Conservation (phyloP, 1,140 invertebrate genomes). For the Pseudomyrmex gracilis region DNA sequence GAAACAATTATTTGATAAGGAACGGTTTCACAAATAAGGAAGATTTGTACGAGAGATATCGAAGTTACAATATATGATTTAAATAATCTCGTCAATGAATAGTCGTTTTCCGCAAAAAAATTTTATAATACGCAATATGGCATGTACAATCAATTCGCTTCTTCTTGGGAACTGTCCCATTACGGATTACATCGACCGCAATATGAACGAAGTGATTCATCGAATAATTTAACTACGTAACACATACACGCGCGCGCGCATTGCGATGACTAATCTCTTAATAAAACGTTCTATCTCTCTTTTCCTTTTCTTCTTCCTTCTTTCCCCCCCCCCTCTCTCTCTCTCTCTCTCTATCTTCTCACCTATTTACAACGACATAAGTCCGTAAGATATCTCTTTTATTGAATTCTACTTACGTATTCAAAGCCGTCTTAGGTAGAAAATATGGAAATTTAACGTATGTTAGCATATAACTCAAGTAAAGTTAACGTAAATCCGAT, state of each 20-base stretch:
- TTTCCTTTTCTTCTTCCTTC: too few relatives aligned
- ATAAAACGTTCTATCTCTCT: constrained; percentile 19
- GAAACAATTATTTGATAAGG: too few relatives aligned
- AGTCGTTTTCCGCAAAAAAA: not conserved
- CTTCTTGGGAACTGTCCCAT: not conserved
- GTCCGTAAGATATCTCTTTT: constrained; percentile 11
- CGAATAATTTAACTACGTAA: constrained; percentile 40
- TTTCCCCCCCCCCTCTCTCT: too few relatives aligned
- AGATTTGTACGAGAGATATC: too few relatives aligned
- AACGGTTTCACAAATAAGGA: too few relatives aligned
- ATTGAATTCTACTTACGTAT: constrained; percentile 25
- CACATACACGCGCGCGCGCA: not conserved
- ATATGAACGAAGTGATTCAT: constrained; percentile 45
- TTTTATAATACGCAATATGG: not conserved
- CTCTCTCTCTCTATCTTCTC: too few relatives aligned
- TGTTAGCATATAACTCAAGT: not conserved
- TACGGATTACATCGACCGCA: not conserved
- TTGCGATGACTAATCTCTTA: constrained; percentile 54
- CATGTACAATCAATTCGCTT: not conserved
- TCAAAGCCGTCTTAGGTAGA: not conserved
- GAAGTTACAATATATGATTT: not conserved
- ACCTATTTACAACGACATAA: constrained; percentile 9
- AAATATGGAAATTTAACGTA: constrained; percentile 16
- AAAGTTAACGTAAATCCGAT: not conserved
- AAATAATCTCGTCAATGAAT: not conserved